phyloP scores from a whole-genome alignment of 2,888 invertebrate species.

The Barypeithes pellucidus region DNA sequence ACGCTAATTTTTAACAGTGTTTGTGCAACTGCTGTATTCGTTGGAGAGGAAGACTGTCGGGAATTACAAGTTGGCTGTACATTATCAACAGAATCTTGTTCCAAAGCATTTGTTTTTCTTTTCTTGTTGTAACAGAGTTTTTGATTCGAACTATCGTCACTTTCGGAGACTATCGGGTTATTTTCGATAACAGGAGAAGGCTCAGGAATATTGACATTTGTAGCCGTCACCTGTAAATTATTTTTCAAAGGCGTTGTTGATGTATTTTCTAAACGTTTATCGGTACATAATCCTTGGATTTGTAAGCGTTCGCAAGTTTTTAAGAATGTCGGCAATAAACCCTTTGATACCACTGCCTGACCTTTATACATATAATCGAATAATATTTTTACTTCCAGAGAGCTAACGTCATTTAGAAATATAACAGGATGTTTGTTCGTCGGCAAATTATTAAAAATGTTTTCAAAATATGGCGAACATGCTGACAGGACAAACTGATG shows the following conservation, averaged over 20 bases:
- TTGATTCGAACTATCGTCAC: not conserved
- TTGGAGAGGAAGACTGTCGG: not conserved
- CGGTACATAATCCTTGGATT: conserved; percentile 28
- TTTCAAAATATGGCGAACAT: conserved; percentile 36
- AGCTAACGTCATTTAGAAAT: conserved; percentile 13
- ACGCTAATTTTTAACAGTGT: not conserved
- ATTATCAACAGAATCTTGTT: not conserved
- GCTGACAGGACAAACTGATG: conserved; percentile 33
- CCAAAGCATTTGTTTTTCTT: not conserved
- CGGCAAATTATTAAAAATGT: conserved; percentile 20
- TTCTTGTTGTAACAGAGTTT: not conserved
- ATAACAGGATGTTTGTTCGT: conserved; percentile 13
- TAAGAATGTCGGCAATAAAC: conserved; percentile 19
- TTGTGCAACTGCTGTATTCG: not conserved
- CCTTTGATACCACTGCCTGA: conserved; percentile 8
- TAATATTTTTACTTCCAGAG: conserved; percentile 25
- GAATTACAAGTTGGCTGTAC: not conserved
- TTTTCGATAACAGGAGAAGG: not conserved
- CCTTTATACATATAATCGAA: conserved; percentile 36
- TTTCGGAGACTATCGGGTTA: not conserved
- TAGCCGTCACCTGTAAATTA: not conserved
- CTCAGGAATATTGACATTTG: not conserved
- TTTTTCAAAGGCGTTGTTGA: not conserved
- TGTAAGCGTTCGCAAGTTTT: conserved; percentile 31
- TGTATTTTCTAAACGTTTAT: not conserved